Base-by-base conservation (phyloP, 2,113 vertebrate species). In the Forbesichthys papilliferus region DNA sequence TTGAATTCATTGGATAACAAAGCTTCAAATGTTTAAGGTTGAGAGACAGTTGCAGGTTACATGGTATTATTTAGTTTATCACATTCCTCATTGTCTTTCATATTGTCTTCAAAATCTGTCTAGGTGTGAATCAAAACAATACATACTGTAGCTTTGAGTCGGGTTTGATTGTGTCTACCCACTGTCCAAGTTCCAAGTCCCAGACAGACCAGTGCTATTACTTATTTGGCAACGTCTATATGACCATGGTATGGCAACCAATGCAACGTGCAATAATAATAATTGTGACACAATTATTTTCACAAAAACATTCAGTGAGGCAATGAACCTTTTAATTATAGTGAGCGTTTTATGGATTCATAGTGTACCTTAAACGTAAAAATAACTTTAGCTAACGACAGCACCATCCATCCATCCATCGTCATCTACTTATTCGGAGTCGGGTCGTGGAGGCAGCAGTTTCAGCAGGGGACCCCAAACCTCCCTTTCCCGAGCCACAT, bases 191-290 rank as follows among this genome's bases (percentile, higher is more conserved):
- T 78, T 80, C 63, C 11, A 75, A 81, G 86, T 76, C 82, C 82
- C 68, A 64, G 80, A 78, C 73, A 27, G 66, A 83, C 75, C 77
- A 73, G 84, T 81, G 84, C 83, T 89, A 87, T 89, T 89, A 89
- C 78, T 88, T 89, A 87, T 90, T 85, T 85, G 75, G 78, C 75
- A 60, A 66, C 75, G 70, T 82, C 48, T 71, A 88, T 88, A 89
- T 73, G 77, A 27, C 27, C 82, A 84, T 65, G 36, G 80, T 3
- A 69, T 73, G 84, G 82, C 77, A 78, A 84, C 18, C 20, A 68
- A 68, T 71, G 63, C 13, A 14, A 52, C 61, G 53, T 60, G 64
- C 78, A 83, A 77, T 71, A 71, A 79, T 84, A 64, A 27, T 27
- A 58, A 52, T 77, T 72, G 27, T 72, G 62, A 61, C 49, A 57